Percentiles rank a stretch among this genome's conserved stretches.
Evolutionary conservation across 2,113 vertebrate genomes (phyloP).

Genomic region (Pyrgilauda ruficollis): DNA sequence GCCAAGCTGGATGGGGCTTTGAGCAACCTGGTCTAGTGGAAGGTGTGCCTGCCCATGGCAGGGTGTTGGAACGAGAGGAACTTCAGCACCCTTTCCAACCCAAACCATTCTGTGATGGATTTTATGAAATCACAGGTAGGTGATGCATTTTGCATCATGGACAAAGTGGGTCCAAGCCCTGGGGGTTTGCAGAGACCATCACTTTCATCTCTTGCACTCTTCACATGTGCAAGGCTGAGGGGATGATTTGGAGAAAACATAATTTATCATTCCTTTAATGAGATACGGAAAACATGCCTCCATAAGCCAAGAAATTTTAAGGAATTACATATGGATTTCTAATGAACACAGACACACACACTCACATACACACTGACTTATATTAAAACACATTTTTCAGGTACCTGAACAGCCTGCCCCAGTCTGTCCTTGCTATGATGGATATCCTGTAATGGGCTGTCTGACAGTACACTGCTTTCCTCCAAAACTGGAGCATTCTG

Average conservation of each 20-base stretch:
- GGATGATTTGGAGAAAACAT: background rate
- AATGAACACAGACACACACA: background rate
- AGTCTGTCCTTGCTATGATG: background rate
- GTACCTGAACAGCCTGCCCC: background rate
- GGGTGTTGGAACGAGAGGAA: background rate
- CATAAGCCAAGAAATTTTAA: background rate
- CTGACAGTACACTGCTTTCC: background rate
- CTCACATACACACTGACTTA: rapidly evolving
- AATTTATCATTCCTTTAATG: background rate
- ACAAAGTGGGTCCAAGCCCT: background rate
- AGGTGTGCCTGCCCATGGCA: background rate
- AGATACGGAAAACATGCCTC: background rate
- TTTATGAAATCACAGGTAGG: constrained; percentile 45
- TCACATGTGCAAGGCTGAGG: background rate
- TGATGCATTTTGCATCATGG: background rate
- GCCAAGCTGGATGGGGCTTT: background rate
- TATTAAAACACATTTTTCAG: background rate
- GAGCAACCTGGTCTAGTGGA: background rate
- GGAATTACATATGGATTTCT: background rate
- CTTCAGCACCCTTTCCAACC: background rate
- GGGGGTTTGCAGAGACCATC: background rate
- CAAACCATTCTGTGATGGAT: background rate
- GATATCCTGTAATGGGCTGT: background rate
- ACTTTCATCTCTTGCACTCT: background rate
- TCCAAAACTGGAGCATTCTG: background rate